These are phyloP conservation scores for Crioceris asparagi DNA, from an alignment of 2,888 invertebrate genomes.

Conservation along the genomic window DNA sequence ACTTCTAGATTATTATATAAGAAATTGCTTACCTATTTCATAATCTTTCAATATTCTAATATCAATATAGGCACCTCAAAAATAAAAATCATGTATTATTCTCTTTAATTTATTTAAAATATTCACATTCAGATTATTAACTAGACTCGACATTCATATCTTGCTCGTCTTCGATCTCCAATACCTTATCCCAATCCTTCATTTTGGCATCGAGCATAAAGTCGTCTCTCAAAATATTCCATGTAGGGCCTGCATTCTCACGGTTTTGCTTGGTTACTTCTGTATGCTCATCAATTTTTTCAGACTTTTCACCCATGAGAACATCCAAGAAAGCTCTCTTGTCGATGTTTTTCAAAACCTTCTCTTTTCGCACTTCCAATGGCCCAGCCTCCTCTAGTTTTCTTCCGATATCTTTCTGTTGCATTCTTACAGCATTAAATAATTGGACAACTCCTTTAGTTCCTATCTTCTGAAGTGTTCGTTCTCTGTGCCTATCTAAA, in stretches of 20 bases:
- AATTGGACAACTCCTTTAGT: constrained; percentile 88
- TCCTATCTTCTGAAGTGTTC: constrained; percentile 67
- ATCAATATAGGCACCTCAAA: too few species aligned
- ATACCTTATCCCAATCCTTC: constrained; percentile 85
- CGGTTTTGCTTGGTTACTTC: constrained; percentile 29
- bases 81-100: too few species aligned
- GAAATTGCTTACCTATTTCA: too few species aligned
- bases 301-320: constrained; percentile 59
- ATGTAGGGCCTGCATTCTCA: constrained; percentile 36
- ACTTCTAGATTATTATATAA: too few species aligned
- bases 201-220: constrained; percentile 83
- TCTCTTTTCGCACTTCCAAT: constrained; percentile 67
- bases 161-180: constrained; percentile 38
- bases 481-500: constrained; percentile 67
- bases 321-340: constrained; percentile 69
- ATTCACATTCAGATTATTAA: too few species aligned
- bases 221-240: constrained; percentile 67
- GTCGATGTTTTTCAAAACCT: constrained; percentile 62
- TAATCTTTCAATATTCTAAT: too few species aligned
- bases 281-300: constrained; percentile 30
- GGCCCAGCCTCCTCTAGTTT: constrained; percentile 62
- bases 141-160: too few species aligned
- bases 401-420: constrained; percentile 66
- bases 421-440: constrained; percentile 81
- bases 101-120: too few species aligned